Percentiles rank a stretch among this genome's conserved stretches.
These are phyloP conservation scores for Sinella curviseta DNA, from an alignment of 1,140 invertebrate genomes.

Conservation along the genomic window DNA sequence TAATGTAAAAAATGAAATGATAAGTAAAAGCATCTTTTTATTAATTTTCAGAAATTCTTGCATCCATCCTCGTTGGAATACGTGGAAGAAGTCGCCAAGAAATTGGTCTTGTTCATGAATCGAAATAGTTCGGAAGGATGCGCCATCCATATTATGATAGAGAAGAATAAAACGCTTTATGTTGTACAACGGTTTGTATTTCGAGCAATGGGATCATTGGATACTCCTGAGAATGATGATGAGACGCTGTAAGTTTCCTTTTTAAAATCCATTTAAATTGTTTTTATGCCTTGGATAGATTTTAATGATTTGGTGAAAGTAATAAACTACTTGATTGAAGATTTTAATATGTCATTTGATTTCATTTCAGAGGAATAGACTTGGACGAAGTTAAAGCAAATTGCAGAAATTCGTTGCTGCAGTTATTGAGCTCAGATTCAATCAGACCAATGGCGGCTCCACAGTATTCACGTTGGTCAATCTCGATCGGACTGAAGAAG, in stretches of 20 bases:
- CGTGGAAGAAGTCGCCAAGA: constrained; percentile 9
- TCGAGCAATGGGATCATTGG: not conserved
- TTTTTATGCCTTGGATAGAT: too few species aligned
- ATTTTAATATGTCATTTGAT: not conserved
- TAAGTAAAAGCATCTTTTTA: too few species aligned
- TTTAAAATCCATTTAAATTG: not conserved
- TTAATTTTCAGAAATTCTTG: not conserved
- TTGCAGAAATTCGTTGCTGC: not conserved
- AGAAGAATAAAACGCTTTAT: not conserved
- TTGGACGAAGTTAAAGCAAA: not conserved
- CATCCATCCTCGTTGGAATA: constrained; percentile 16
- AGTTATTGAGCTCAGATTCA: not conserved
- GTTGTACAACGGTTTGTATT: constrained; percentile 11
- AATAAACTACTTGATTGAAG: not conserved
- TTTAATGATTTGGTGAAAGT: too few species aligned
- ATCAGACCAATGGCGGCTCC: not conserved
- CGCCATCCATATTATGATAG: not conserved
- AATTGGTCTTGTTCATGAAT: not conserved
- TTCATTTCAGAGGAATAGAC: not conserved
- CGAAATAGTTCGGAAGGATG: not conserved
- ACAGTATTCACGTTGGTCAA: not conserved
- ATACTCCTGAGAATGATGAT: not conserved
- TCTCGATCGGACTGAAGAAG: not conserved
- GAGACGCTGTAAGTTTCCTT: not conserved
- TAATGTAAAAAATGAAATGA: too few species aligned